Evolutionary conservation across 1,140 invertebrate genomes (phyloP).

Genomic region (Radopholus similis): DNA sequence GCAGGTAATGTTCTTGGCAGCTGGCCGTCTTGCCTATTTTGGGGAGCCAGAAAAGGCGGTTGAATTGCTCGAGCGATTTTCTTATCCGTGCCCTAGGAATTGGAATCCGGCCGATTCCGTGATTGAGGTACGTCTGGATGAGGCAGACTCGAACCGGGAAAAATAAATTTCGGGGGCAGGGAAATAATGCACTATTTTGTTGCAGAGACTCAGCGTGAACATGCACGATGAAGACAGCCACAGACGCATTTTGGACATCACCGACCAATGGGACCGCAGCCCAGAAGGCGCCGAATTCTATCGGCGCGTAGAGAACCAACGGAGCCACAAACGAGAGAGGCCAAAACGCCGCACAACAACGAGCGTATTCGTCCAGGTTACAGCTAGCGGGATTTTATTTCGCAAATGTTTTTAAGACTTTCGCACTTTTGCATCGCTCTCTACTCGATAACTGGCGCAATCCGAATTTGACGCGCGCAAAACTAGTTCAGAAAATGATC

Average conservation of each 20-base stretch:
- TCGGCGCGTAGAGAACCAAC: constrained; percentile 20
- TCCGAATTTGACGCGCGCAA: constrained; percentile 48
- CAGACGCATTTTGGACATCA: constrained; percentile 44
- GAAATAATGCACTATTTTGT: neutral
- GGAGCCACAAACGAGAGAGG: neutral
- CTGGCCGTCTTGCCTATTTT: constrained; percentile 61
- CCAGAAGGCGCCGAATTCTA: constrained; percentile 25
- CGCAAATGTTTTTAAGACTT: constrained; percentile 24
- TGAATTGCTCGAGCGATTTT: constrained; percentile 62
- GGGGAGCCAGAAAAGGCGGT: constrained; percentile 49
- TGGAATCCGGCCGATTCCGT: constrained; percentile 74
- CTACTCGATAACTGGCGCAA: constrained; percentile 55
- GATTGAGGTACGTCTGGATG: constrained; percentile 65
- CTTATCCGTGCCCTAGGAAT: constrained; percentile 68
- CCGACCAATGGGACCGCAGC: constrained; percentile 40
- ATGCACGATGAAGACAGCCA: constrained; percentile 61
- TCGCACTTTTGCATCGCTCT: constrained; percentile 36
- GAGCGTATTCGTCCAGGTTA: constrained; percentile 31
- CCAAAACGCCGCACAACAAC: constrained; percentile 36
- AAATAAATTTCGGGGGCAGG: neutral
- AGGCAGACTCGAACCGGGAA: constrained; percentile 61
- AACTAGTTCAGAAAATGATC: constrained; percentile 55
- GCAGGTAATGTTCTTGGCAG: constrained; percentile 61
- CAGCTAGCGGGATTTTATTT: neutral
- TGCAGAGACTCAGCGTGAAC: constrained; percentile 25